Evolutionary conservation across 2,888 invertebrate genomes (phyloP), one percentile per base, ranked within the genome.

Genomic region (Iphiclides podalirius): DNA sequence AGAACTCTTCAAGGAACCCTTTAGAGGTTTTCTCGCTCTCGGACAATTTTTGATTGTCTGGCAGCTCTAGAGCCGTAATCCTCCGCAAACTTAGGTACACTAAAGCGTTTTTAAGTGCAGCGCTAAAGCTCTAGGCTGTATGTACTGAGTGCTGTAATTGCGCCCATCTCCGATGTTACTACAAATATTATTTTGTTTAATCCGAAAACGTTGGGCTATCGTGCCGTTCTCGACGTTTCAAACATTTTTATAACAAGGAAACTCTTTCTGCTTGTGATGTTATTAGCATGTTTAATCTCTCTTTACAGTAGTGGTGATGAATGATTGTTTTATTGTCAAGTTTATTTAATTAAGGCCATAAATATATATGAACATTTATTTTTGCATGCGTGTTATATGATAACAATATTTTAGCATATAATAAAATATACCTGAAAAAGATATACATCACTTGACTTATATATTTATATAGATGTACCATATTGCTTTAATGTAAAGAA

Each of bases 91-190:
- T 64, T 66, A 64, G 60, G 64, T 63, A 64, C 66, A 67, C 68
- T 79, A 75, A 79, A 80, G 77, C 68, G 75, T 77, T 79, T 78
- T 78, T 72, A 75, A 79, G 77, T 79, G 78, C 74, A 65, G 67
- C 75, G 63, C 54, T 62, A 44, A 52, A 45, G 50, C 45, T 39
- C 41, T 45, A 26, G 17, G 39, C 44, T 20, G 45, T 41, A 42
- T 42, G 62, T 59, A 62, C 60, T 53, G 53, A 59, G 60, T 61
- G 55, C 46, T 65, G 63, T 75, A 78, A 77, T 77, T 78, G 69
- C 75, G 55, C 66, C 72, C 73, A 76, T 74, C 72, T 39, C 35
- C 66, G 69, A 70, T 67, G 67, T 64, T 66, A 59, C 64, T 63
- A 66, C 72, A 71, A 69, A 65, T 64, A 68, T 64, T 62, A 54